These are phyloP conservation scores for Rosalia funebris DNA, from an alignment of 2,888 invertebrate species.

Conservation along the genomic window DNA sequence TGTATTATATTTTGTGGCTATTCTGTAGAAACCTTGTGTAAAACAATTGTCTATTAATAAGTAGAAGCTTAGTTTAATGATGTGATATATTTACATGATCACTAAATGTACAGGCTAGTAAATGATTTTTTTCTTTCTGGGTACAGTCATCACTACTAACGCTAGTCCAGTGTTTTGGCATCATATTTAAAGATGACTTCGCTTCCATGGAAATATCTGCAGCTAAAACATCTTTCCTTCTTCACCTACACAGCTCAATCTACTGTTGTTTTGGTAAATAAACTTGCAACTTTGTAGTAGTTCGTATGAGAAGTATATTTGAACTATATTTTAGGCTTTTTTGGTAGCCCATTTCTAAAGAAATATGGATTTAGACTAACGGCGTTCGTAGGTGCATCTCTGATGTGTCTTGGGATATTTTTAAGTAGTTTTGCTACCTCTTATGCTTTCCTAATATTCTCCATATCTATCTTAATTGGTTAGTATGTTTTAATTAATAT, in stretches of 20 bases:
- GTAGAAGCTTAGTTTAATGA: too few relatives aligned
- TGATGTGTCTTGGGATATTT: slow-evolving; percentile 62
- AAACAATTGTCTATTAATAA: too few relatives aligned
- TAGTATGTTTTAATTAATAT: slow-evolving; percentile 24
- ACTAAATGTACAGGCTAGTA: too few relatives aligned
- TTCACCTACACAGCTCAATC: slow-evolving; percentile 63
- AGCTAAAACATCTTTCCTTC: slow-evolving; percentile 61
- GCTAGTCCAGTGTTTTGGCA: slow-evolving; percentile 63
- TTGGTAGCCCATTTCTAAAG: slow-evolving; percentile 64
- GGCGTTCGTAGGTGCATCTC: slow-evolving; percentile 59
- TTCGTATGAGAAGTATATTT: too few relatives aligned
- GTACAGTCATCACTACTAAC: slow-evolving; percentile 61
- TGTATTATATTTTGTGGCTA: too few relatives aligned
- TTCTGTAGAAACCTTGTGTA: too few relatives aligned
- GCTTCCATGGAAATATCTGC: slow-evolving; percentile 57
- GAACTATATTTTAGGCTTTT: slow-evolving; percentile 57
- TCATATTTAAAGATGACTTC: slow-evolving; percentile 62
- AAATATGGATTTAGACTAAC: slow-evolving; percentile 61
- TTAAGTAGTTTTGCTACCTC: slow-evolving; percentile 61
- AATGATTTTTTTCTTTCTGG: too few relatives aligned
- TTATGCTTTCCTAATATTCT: slow-evolving; percentile 60
- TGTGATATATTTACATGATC: too few relatives aligned
- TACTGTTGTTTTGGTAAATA: slow-evolving; percentile 61
- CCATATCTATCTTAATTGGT: slow-evolving; percentile 60
- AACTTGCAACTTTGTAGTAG: too few relatives aligned